These are phyloP conservation scores for Spea bombifrons DNA, from an alignment of 2,113 vertebrate species.

Conservation along the genomic window DNA sequence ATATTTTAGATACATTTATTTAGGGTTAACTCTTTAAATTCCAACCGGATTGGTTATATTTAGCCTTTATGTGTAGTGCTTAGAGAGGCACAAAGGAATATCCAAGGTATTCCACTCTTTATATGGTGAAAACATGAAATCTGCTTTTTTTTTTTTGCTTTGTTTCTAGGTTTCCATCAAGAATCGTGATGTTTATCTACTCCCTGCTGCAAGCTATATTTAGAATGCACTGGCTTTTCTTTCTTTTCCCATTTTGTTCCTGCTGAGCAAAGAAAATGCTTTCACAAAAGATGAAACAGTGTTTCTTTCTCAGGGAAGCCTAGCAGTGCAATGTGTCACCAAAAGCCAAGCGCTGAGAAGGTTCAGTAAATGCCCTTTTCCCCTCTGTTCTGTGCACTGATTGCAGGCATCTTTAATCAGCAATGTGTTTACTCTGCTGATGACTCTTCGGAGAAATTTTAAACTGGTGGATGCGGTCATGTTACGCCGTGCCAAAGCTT, in stretches of 20 bases:
- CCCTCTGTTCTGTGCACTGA: not conserved
- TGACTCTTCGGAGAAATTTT: not conserved
- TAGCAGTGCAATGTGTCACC: conserved; percentile 5
- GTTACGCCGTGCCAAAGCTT: not conserved
- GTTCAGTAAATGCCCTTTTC: conserved; percentile 7
- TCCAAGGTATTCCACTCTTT: not conserved
- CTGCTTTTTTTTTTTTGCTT: not conserved
- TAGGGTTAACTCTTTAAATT: too few species aligned
- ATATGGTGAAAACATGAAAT: not conserved
- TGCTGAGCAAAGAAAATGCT: conserved; percentile 12
- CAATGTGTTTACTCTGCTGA: not conserved
- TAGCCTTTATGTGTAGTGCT: too few species aligned
- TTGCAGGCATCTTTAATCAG: conserved; percentile 6
- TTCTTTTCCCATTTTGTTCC: not conserved
- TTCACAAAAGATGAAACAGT: conserved; percentile 16
- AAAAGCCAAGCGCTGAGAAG: not conserved
- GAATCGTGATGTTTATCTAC: not conserved
- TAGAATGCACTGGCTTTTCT: not conserved
- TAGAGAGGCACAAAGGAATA: too few species aligned
- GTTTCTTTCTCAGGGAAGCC: conserved; percentile 1
- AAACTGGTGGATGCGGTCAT: not conserved
- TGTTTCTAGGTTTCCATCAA: not conserved
- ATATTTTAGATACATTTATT: too few species aligned
- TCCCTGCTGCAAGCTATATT: conserved; percentile 4
- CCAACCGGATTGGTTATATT: too few species aligned